phyloP scores from a whole-genome alignment of 2,113 vertebrate genomes.

The Clarias magur region DNA sequence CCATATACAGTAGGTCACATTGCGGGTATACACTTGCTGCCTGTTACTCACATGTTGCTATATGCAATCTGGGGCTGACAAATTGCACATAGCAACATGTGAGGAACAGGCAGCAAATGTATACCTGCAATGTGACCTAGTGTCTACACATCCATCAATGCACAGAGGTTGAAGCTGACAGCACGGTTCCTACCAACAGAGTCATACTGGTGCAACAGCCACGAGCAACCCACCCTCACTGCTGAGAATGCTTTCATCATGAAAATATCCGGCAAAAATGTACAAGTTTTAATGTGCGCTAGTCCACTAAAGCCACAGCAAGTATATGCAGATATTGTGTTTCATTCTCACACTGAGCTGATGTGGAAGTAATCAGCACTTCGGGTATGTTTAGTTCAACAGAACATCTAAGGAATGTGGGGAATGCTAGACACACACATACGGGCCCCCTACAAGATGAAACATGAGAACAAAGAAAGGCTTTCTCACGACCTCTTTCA shows the following conservation, averaged over 20 bases:
- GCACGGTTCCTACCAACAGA: background rate
- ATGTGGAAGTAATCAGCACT: conserved; percentile 46
- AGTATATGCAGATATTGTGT: conserved; percentile 25
- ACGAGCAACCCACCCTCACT: background rate
- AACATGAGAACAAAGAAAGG: conserved; percentile 72
- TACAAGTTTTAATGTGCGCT: background rate
- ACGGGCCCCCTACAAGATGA: conserved; percentile 66
- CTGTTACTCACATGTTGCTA: background rate
- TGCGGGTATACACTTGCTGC: background rate
- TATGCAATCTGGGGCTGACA: background rate
- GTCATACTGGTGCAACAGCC: background rate
- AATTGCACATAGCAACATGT: background rate
- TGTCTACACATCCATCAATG: background rate
- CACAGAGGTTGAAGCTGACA: background rate
- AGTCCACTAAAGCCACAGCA: conserved; percentile 15
- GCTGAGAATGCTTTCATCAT: background rate
- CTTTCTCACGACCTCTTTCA: conserved; percentile 74
- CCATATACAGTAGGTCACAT: too few relatives aligned
- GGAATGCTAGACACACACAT: conserved; percentile 63
- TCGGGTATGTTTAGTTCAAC: conserved; percentile 34
- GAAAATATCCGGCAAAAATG: conserved; percentile 11
- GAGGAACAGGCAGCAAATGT: background rate
- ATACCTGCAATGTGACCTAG: background rate
- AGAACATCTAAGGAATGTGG: conserved; percentile 59
- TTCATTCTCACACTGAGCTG: conserved; percentile 36